These are phyloP conservation scores for Indicator indicator DNA, from an alignment of 2,113 vertebrate species.

Conservation along the genomic window DNA sequence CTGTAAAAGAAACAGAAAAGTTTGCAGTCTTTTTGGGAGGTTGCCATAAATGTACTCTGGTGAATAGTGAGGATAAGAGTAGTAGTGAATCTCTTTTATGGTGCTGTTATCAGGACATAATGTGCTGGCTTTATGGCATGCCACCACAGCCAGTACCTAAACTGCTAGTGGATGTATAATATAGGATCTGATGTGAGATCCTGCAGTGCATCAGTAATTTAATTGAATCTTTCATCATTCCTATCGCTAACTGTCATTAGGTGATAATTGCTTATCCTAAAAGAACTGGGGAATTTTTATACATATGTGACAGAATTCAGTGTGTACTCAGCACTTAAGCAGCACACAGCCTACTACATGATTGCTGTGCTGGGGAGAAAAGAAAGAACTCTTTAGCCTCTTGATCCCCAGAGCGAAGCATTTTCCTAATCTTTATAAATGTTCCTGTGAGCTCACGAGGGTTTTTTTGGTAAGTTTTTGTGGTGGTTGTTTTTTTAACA, in stretches of 20 bases:
- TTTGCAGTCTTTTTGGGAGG: conserved; percentile 30
- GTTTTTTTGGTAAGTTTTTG: background rate
- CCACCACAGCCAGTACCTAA: conserved; percentile 45
- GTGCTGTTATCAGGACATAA: conserved; percentile 60
- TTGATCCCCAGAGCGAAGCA: background rate
- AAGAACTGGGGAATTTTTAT: conserved; percentile 2
- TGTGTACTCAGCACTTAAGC: background rate
- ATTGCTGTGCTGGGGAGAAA: background rate
- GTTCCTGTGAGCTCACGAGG: fast-evolving
- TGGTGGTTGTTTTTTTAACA: background rate
- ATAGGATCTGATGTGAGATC: conserved; percentile 56
- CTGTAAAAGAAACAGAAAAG: conserved; percentile 20
- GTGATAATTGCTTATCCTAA: conserved; percentile 36
- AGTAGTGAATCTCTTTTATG: conserved; percentile 71
- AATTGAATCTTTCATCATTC: conserved; percentile 55
- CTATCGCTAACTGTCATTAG: conserved; percentile 15
- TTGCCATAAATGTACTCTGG: conserved; percentile 51
- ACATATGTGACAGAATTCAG: background rate
- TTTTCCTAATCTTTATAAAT: background rate
- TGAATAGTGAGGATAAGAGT: conserved; percentile 51
- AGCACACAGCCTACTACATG: background rate
- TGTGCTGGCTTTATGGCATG: conserved; percentile 52
- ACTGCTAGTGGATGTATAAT: conserved; percentile 58
- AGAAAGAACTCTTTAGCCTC: background rate
- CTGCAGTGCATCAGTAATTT: conserved; percentile 53